phyloP scores from a whole-genome alignment of 2,888 invertebrate genomes.

The Diadromus collaris region DNA sequence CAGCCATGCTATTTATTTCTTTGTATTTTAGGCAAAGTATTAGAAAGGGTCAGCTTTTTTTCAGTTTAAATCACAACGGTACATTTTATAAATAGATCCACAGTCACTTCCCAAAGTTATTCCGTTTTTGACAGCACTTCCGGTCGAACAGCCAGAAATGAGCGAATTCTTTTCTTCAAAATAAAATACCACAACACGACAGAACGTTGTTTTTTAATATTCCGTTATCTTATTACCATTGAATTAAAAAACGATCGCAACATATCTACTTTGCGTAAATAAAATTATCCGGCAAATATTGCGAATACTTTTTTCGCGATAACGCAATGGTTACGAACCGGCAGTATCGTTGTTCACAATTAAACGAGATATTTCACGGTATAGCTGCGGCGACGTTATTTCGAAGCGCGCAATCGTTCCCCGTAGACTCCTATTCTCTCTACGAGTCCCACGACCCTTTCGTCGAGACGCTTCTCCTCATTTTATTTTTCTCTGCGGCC shows the following conservation, averaged over 20 bases:
- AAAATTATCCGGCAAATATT: conserved; percentile 25
- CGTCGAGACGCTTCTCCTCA: conserved; percentile 20
- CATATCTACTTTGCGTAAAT: not conserved
- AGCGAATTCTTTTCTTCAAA: not conserved
- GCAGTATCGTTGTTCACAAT: conserved; percentile 35
- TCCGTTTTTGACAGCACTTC: not conserved
- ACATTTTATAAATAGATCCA: not conserved
- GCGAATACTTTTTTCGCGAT: conserved; percentile 15
- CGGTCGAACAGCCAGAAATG: not conserved
- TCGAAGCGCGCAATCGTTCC: conserved; percentile 51
- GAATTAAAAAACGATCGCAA: not conserved
- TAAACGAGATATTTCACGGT: conserved; percentile 32
- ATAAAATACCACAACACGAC: no score
- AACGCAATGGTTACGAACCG: conserved; percentile 4
- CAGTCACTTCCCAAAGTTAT: not conserved
- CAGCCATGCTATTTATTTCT: not conserved
- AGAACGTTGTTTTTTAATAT: not conserved
- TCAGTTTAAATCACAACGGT: not conserved
- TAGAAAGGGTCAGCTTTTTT: not conserved
- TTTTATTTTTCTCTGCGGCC: conserved; percentile 5
- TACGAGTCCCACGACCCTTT: conserved; percentile 32
- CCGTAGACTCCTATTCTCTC: conserved; percentile 52
- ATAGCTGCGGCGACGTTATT: conserved; percentile 10
- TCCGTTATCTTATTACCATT: not conserved
- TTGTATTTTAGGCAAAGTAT: not conserved